A percentile compares a stretch with the other conserved stretches of the same genome.
These are phyloP conservation scores for Eleutherodactylus coqui DNA, from an alignment of 2,797 vertebrate species.

Conservation along the genomic window DNA sequence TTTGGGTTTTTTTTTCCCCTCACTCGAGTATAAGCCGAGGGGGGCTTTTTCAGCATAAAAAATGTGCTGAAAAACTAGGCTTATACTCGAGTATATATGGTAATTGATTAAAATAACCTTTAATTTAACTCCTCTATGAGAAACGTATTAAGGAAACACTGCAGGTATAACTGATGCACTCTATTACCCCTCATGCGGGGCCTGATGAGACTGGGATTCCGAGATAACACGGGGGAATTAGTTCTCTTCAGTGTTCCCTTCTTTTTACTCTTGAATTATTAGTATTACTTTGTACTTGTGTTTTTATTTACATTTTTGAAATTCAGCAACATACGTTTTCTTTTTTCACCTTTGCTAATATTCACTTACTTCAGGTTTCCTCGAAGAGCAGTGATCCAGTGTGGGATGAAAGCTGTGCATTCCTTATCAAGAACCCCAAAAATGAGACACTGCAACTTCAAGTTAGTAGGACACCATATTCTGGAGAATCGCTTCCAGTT, in stretches of 20 bases:
- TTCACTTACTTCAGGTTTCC: slow-evolving; percentile 73
- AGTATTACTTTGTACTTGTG: not conserved
- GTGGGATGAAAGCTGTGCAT: slow-evolving; percentile 89
- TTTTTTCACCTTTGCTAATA: not conserved
- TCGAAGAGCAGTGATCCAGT: slow-evolving; percentile 81
- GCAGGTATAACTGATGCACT: not conserved
- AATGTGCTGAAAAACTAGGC: too few relatives aligned
- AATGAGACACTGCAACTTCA: slow-evolving; percentile 84
- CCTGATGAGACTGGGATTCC: too few relatives aligned
- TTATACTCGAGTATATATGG: too few relatives aligned
- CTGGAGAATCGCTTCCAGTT: not conserved
- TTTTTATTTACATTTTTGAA: not conserved
- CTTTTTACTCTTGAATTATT: not conserved
- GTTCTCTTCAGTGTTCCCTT: not conserved
- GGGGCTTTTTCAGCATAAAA: too few relatives aligned
- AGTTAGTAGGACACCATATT: slow-evolving; percentile 70
- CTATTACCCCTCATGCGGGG: too few relatives aligned
- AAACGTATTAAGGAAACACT: not conserved
- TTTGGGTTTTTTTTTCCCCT: too few relatives aligned
- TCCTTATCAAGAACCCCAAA: slow-evolving; percentile 84
- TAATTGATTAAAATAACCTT: too few relatives aligned
- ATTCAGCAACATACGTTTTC: too few relatives aligned
- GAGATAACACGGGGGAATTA: too few relatives aligned
- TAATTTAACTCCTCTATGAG: not conserved
- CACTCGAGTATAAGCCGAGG: too few relatives aligned